These are phyloP conservation scores for Dasypolia templi DNA, from an alignment of 2,888 invertebrate species.

Conservation along the genomic window DNA sequence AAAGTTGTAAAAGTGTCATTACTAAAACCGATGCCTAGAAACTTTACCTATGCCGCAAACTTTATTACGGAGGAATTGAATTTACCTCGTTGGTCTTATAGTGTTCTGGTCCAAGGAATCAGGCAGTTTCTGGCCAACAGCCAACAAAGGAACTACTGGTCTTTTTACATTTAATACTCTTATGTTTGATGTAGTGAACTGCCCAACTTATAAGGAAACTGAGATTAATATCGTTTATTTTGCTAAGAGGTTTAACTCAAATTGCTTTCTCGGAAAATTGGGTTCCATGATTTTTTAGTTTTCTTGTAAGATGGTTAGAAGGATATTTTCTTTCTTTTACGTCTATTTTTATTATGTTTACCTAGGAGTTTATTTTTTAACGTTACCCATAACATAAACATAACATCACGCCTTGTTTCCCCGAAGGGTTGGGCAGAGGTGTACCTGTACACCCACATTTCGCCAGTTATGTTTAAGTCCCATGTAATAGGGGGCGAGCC, in stretches of 20 bases:
- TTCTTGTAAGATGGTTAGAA: conserved; percentile 38
- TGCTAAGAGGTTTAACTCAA: conserved; percentile 83
- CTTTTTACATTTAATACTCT: conserved; percentile 87
- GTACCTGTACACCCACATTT: too few species aligned
- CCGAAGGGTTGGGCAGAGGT: too few species aligned
- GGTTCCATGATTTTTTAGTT: conserved; percentile 63
- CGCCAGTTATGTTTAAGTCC: too few species aligned
- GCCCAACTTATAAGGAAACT: conserved; percentile 77
- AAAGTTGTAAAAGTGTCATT: conserved; percentile 60
- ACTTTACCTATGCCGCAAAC: conserved; percentile 58
- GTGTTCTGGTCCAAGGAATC: conserved; percentile 63
- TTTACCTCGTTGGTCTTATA: conserved; percentile 70
- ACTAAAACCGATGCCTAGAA: conserved; percentile 58
- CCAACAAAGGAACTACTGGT: conserved; percentile 77
- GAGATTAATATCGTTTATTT: conserved; percentile 85
- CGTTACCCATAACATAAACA: too few species aligned
- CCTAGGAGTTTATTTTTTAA: too few species aligned
- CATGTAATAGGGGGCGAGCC: too few species aligned
- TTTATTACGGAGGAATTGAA: conserved; percentile 66
- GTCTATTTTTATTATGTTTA: neutral
- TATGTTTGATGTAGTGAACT: conserved; percentile 86
- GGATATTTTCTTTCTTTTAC: neutral
- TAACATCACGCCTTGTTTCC: too few species aligned
- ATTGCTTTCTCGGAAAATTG: conserved; percentile 74
- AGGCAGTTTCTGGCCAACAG: conserved; percentile 75